phyloP scores from a whole-genome alignment of 1,140 invertebrate species.

The Popillia japonica region DNA sequence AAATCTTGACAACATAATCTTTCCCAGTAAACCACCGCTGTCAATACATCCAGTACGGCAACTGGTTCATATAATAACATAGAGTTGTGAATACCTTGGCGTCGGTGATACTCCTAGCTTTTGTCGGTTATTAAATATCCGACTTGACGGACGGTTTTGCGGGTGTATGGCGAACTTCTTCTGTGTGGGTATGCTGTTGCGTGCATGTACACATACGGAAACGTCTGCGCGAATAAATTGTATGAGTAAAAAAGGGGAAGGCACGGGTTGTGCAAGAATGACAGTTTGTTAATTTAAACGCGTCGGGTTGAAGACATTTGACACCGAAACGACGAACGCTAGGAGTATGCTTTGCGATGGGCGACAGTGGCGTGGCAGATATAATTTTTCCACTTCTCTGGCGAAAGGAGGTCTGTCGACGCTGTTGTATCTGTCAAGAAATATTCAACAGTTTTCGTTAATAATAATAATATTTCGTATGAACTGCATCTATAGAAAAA shows the following conservation, averaged over 20 bases:
- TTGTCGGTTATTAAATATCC: constrained; percentile 31
- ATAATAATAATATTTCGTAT: too few relatives aligned
- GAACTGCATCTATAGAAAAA: too few relatives aligned
- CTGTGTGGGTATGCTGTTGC: background rate
- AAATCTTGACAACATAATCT: constrained; percentile 1
- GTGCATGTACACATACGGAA: constrained; percentile 8
- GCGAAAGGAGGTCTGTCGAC: too few relatives aligned
- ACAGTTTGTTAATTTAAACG: constrained; percentile 52
- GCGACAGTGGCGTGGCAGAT: background rate
- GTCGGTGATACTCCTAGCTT: background rate
- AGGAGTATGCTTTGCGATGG: background rate
- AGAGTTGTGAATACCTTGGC: constrained; percentile 26
- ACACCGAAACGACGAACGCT: constrained; percentile 39
- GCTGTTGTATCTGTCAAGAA: too few relatives aligned
- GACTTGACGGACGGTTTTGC: constrained; percentile 9
- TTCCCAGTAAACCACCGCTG: constrained; percentile 28
- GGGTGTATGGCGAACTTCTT: too few relatives aligned
- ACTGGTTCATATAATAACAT: constrained; percentile 38
- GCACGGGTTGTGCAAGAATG: constrained; percentile 48
- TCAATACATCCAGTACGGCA: constrained; percentile 18
- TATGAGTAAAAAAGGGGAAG: constrained; percentile 5
- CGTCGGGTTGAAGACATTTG: constrained; percentile 48
- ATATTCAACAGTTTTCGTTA: too few relatives aligned
- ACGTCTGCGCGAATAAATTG: too few relatives aligned
- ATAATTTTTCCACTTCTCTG: background rate